These are phyloP conservation scores for Heterotilapia buettikoferi DNA, from an alignment of 2,113 vertebrate genomes.

Conservation along the genomic window DNA sequence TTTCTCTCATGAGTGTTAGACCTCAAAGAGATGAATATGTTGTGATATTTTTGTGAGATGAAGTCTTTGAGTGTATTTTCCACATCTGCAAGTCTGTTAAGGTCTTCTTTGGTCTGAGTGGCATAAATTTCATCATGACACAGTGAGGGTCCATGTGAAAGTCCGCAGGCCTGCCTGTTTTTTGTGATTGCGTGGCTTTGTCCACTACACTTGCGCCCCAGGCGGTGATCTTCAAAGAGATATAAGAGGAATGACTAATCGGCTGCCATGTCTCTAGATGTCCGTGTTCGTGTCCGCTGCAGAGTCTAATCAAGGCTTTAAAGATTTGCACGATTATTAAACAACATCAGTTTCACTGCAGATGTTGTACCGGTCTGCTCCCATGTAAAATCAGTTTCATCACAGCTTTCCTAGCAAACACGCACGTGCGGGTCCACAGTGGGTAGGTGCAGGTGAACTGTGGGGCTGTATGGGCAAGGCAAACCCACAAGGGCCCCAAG, in stretches of 20 bases:
- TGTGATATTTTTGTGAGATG: neutral
- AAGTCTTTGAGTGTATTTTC: neutral
- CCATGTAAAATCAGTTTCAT: neutral
- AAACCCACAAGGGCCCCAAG: neutral
- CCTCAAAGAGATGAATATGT: rapidly evolving
- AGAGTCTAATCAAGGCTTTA: neutral
- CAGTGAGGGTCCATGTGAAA: neutral
- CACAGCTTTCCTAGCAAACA: neutral
- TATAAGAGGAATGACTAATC: neutral
- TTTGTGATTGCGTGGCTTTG: neutral
- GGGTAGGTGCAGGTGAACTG: neutral
- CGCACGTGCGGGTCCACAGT: rapidly evolving
- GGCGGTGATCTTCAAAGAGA: neutral
- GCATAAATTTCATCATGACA: neutral
- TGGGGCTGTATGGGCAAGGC: neutral
- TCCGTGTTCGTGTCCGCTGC: neutral
- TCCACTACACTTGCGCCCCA: neutral
- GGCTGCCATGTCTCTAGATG: neutral
- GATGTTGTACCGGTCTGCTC: neutral
- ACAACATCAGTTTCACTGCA: neutral
- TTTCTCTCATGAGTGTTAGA: neutral
- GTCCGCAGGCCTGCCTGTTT: neutral
- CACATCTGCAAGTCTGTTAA: neutral
- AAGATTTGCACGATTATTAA: neutral
- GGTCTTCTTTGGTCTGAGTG: neutral